These are phyloP conservation scores for Callocephalon fimbriatum DNA, from an alignment of 2,113 vertebrate genomes.

Conservation along the genomic window DNA sequence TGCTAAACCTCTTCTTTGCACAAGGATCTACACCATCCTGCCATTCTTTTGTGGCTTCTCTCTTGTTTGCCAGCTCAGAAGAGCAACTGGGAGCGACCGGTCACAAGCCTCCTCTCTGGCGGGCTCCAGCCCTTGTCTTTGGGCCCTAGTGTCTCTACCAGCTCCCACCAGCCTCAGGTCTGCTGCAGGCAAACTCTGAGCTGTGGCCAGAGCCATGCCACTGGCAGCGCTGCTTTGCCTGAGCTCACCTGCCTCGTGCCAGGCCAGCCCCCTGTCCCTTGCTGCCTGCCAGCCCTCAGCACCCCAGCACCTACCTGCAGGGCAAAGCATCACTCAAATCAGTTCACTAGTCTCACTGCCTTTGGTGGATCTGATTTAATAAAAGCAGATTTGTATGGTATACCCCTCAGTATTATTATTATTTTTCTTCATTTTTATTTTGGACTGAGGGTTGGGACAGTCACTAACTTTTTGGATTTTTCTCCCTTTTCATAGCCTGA, in stretches of 20 bases:
- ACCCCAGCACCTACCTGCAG: fast-evolving
- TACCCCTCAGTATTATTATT: not conserved
- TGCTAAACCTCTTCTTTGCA: no score
- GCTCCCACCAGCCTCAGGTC: not conserved
- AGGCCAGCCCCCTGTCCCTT: fast-evolving
- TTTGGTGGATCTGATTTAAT: fast-evolving
- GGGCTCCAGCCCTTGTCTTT: not conserved
- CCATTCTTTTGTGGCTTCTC: no score
- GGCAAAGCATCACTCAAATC: fast-evolving
- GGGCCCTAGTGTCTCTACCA: not conserved
- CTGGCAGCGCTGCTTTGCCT: fast-evolving
- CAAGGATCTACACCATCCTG: no score
- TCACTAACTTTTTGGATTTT: not conserved
- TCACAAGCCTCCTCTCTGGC: fast-evolving
- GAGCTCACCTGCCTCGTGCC: fast-evolving
- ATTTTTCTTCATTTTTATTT: not conserved
- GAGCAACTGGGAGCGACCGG: no score
- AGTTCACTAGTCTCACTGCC: not conserved
- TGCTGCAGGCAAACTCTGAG: fast-evolving
- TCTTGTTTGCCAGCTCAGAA: no score
- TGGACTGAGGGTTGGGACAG: not conserved
- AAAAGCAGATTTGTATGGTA: not conserved
- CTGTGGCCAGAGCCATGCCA: fast-evolving
- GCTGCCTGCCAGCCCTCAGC: not conserved
- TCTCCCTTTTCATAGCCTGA: not conserved